phyloP scores from a whole-genome alignment of 2,797 vertebrate genomes.

The Falco novaeseelandiae region DNA sequence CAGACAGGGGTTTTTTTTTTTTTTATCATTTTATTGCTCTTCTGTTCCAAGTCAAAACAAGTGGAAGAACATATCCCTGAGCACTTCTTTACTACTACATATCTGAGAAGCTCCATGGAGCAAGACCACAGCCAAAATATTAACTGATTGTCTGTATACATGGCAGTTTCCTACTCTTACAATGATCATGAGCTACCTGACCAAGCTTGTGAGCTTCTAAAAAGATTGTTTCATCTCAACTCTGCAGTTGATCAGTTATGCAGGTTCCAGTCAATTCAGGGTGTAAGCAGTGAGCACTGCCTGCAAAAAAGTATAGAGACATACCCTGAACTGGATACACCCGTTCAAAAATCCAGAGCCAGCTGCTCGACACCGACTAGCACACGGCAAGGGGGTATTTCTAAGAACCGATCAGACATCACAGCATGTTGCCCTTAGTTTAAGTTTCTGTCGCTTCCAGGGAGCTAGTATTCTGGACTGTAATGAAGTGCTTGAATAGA shows the following conservation, averaged over 20 bases:
- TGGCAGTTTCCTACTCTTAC: neutral
- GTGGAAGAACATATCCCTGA: neutral
- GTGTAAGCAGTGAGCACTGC: neutral
- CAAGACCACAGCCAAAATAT: neutral
- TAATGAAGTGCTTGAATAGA: neutral
- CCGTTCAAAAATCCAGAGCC: neutral
- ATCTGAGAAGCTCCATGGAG: neutral
- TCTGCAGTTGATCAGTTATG: neutral
- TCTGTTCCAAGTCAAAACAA: neutral
- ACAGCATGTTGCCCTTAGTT: neutral
- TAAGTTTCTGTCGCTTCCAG: neutral
- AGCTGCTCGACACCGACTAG: rapidly evolving
- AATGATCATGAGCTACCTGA: neutral
- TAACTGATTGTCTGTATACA: neutral
- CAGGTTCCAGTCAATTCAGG: neutral
- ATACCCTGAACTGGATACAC: neutral
- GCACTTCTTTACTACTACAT: neutral
- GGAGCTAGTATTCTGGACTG: neutral
- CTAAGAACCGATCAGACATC: neutral
- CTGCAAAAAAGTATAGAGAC: neutral
- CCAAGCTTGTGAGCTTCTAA: neutral
- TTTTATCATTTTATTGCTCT: neutral
- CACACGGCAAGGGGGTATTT: neutral
- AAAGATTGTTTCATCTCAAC: neutral
- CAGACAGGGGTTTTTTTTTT: neutral